Conservation (phyloP, 1,140 invertebrate genomes). For the Homarus americanus region DNA sequence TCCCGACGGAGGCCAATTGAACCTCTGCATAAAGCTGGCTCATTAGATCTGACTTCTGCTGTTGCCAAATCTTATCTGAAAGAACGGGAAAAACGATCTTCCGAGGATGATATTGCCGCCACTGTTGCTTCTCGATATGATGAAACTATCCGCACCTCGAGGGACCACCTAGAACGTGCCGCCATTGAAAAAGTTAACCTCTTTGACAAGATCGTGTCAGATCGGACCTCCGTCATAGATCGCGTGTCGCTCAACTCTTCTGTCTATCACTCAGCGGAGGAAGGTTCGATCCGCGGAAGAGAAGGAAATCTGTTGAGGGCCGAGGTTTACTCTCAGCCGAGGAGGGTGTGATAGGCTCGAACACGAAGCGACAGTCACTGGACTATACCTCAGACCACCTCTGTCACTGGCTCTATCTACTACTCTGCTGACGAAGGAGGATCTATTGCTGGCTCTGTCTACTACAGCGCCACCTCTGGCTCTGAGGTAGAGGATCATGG, state of each 20-base stretch:
- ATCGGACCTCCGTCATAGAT: neutral
- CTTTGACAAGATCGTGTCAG: conserved; percentile 13
- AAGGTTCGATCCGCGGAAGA: conserved; percentile 58
- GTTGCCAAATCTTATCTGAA: conserved; percentile 12
- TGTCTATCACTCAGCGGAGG: conserved; percentile 29
- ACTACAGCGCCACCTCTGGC: conserved; percentile 73
- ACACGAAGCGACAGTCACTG: conserved; percentile 59
- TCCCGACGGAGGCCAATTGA: conserved; percentile 71
- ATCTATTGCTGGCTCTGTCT: conserved; percentile 72
- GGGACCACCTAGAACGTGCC: conserved; percentile 51
- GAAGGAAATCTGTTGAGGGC: conserved; percentile 50
- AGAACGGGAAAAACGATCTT: conserved; percentile 15
- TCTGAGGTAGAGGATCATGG: conserved; percentile 72
- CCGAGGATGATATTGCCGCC: conserved; percentile 29
- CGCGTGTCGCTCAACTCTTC: conserved; percentile 18
- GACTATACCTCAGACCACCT: conserved; percentile 64
- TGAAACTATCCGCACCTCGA: conserved; percentile 56
- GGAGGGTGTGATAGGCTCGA: conserved; percentile 48
- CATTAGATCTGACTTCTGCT: conserved; percentile 53
- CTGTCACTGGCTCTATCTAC: conserved; percentile 72
- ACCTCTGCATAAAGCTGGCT: conserved; percentile 69
- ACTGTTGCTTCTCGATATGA: conserved; percentile 57
- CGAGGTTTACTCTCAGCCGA: conserved; percentile 29
- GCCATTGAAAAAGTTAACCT: conserved; percentile 10
- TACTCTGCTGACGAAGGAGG: conserved; percentile 74